Evolutionary conservation across 2,888 invertebrate species (phyloP).

Genomic region (Mechanitis mazaeus): DNA sequence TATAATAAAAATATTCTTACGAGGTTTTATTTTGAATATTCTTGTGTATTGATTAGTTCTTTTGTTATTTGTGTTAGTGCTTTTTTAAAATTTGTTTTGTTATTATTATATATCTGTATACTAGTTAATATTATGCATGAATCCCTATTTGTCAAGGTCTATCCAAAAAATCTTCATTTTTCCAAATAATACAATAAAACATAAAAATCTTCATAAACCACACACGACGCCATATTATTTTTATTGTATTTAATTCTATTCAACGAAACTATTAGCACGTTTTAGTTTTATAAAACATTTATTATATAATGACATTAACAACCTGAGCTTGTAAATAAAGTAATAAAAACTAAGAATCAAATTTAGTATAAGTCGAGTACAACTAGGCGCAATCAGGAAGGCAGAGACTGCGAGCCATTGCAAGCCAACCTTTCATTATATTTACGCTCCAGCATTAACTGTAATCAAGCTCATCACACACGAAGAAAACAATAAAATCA

Average conservation of each 20-base stretch:
- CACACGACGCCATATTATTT: conserved; percentile 24
- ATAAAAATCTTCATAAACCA: conserved; percentile 11
- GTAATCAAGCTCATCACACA: conserved; percentile 69
- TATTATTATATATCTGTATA: no score
- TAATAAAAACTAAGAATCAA: conserved; percentile 42
- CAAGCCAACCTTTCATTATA: conserved; percentile 62
- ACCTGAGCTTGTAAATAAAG: conserved; percentile 8
- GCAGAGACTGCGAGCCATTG: conserved; percentile 50
- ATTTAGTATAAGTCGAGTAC: conserved; percentile 52
- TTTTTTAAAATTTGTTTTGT: no score
- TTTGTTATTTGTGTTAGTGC: no score
- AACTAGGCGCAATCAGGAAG: conserved; percentile 58
- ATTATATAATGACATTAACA: conserved; percentile 31
- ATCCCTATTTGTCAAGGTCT: no score
- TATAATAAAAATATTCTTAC: no score
- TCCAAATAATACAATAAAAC: no score
- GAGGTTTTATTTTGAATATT: no score
- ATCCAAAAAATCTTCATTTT: no score
- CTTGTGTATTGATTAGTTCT: no score
- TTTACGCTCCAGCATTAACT: conserved; percentile 67
- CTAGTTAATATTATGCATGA: no score
- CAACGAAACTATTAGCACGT: conserved; percentile 30
- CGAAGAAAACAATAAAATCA: conserved; percentile 62
- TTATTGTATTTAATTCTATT: conserved; percentile 30
- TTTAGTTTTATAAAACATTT: conserved; percentile 25